phyloP scores from a whole-genome alignment of 2,797 vertebrate genomes.

The Centroberyx gerrardi region DNA sequence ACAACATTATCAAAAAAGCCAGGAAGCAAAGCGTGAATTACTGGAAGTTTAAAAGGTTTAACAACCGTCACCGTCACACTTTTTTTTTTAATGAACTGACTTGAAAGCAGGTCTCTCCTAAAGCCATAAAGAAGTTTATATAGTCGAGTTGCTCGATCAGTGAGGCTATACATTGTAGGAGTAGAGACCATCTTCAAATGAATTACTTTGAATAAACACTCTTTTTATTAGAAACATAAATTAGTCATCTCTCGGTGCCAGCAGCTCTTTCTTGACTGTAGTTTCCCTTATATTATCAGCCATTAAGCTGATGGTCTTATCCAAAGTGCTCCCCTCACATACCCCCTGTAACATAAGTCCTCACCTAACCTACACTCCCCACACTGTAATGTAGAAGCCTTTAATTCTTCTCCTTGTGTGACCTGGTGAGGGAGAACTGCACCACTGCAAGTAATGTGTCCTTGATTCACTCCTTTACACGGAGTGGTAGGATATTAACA shows the following conservation, averaged over 20 bases:
- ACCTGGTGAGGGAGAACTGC: conserved; percentile 12
- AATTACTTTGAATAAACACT: too few species aligned
- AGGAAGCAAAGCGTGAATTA: background rate
- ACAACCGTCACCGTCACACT: background rate
- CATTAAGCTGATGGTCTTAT: conserved; percentile 8
- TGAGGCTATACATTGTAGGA: background rate
- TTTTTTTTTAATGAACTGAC: background rate
- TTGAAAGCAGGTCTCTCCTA: conserved; percentile 5
- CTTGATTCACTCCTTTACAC: background rate
- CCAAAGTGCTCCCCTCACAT: conserved; percentile 29
- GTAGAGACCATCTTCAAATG: too few species aligned
- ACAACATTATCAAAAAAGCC: background rate
- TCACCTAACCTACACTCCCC: conserved; percentile 30
- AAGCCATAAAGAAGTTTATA: conserved; percentile 13
- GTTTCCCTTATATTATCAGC: conserved; percentile 1
- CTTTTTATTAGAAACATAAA: conserved; percentile 7
- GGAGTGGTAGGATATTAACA: background rate
- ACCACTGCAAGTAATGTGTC: too few species aligned
- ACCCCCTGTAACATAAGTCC: conserved; percentile 24
- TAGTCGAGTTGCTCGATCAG: background rate
- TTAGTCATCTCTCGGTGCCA: background rate
- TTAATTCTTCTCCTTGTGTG: conserved; percentile 20
- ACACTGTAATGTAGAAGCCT: background rate
- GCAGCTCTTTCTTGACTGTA: background rate
- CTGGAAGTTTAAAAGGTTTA: background rate